Evolutionary conservation across 92 coral and sea anemone genomes (phyloP).

Genomic region (Zoanthus gigantus): DNA sequence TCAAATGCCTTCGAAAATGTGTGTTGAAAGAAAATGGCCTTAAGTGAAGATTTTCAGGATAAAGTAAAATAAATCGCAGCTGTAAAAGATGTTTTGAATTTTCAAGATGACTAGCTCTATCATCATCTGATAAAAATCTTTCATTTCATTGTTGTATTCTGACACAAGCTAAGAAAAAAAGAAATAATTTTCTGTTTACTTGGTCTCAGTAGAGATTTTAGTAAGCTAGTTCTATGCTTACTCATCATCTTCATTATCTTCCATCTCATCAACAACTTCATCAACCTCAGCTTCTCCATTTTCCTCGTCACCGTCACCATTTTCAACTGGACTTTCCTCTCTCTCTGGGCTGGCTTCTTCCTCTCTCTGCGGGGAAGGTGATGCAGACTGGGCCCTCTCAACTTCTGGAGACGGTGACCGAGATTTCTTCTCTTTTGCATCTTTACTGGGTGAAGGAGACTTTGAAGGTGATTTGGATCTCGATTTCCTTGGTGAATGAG

Average conservation of each 20-base stretch:
- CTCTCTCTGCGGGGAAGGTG: constrained; percentile 61
- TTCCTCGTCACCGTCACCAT: constrained; percentile 73
- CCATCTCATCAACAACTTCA: constrained; percentile 70
- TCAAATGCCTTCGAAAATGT: too few species aligned
- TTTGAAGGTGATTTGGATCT: constrained; percentile 58
- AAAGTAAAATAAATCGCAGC: too few species aligned
- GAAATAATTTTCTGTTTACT: too few species aligned
- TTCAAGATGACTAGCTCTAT: too few species aligned
- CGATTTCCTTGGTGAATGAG: constrained; percentile 57
- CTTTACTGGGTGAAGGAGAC: constrained; percentile 48
- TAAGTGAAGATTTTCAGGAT: too few species aligned
- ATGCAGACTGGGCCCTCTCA: constrained; percentile 66
- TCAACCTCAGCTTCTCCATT: constrained; percentile 58
- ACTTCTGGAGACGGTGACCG: constrained; percentile 77
- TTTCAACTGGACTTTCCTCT: constrained; percentile 70
- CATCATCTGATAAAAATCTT: too few species aligned
- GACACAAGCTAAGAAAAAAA: too few species aligned
- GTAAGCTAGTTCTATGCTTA: not conserved
- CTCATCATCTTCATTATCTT: constrained; percentile 72
- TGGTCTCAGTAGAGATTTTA: too few species aligned
- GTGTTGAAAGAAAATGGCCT: too few species aligned
- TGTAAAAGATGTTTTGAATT: too few species aligned
- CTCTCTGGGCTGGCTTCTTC: constrained; percentile 57
- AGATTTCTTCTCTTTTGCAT: constrained; percentile 65
- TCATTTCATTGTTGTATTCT: too few species aligned